Base-by-base conservation (phyloP, 2,797 vertebrate genomes). In the Pseudochirops corinnae region DNA sequence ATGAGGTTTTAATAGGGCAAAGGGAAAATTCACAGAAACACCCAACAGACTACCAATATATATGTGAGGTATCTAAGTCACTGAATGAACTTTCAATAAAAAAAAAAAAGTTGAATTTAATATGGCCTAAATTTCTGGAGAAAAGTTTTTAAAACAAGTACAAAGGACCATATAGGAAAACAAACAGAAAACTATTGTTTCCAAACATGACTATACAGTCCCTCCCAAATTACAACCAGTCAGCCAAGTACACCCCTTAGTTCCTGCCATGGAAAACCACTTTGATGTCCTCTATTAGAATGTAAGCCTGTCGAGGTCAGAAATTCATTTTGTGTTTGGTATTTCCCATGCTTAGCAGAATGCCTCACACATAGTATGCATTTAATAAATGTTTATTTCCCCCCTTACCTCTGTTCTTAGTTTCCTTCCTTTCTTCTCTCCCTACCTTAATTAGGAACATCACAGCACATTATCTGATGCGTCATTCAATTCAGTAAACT, bases 21-120 rank as follows among this genome's bases (percentile, higher is more conserved):
- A 91, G 93, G 96, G 92, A 94, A 94, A 95, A 97, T 96, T 96
- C 97, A 93, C 90, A 3, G 26, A 90, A 67, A 93, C 90, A 90
- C 90, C 94, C 93, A 92, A 21, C 52, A 0, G 2, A 91, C 0
- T 52, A 95, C 50, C 53, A 21, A 91, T 29, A 55, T 1, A 0
- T 90, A 90, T n/a, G 31, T 93, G 90, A 94, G 60, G 60, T 46
- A 18, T 90, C 0, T n/a, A 57, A 93, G 87, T 62, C 90, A 91
- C 58, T 16, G 53, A 92, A 50, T 52, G 56, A 97, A 93, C 62
- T 96, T 92, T 31, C 60, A 91, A 97, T 92, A 33, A 14, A 67
- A 67, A 67, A 67, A 67, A 74, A 82, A 82, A 92, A 56, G 57
- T 91, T 93, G 91, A 94, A 58, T 55, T 56, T 90, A 91, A 93